Evolutionary conservation across 1,140 invertebrate species (phyloP).

Genomic region (Drosophila takahashii): DNA sequence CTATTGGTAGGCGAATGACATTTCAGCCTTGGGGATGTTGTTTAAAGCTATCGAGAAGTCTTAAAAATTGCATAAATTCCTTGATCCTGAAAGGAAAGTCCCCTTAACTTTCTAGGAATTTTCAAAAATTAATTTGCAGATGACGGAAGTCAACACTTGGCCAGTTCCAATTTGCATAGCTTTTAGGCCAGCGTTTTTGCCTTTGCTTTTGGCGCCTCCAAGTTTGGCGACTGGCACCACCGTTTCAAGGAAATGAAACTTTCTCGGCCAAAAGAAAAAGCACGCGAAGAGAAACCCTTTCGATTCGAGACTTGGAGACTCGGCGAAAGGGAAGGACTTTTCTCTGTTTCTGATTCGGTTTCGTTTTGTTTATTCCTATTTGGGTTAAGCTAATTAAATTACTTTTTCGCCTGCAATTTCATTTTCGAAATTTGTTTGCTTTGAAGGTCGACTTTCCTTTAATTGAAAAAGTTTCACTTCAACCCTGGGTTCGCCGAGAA

Average conservation of each 20-base stretch:
- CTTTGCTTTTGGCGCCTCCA: constrained; percentile 48
- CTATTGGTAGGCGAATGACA: neutral
- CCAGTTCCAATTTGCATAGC: constrained; percentile 71
- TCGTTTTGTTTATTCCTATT: constrained; percentile 54
- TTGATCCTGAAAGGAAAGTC: neutral
- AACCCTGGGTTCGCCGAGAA: neutral
- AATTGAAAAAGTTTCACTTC: constrained; percentile 72
- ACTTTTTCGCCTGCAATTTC: constrained; percentile 76
- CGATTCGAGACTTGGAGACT: constrained; percentile 5
- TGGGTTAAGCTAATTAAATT: constrained; percentile 78
- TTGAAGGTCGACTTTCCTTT: constrained; percentile 74
- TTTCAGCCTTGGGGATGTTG: neutral
- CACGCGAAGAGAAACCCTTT: constrained; percentile 47
- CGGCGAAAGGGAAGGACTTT: constrained; percentile 30
- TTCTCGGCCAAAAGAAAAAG: constrained; percentile 34
- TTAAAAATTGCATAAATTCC: no score
- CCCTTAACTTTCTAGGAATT: neutral
- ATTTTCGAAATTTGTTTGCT: constrained; percentile 65
- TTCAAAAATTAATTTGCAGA: constrained; percentile 54
- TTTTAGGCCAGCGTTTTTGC: constrained; percentile 53
- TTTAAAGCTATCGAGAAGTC: neutral
- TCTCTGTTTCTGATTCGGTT: constrained; percentile 5
- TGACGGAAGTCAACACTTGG: constrained; percentile 65
- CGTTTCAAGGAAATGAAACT: constrained; percentile 41
- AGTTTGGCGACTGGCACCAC: constrained; percentile 69